Conservation (phyloP, 2,888 invertebrate genomes). For the Microctonus aethiopoides region DNA sequence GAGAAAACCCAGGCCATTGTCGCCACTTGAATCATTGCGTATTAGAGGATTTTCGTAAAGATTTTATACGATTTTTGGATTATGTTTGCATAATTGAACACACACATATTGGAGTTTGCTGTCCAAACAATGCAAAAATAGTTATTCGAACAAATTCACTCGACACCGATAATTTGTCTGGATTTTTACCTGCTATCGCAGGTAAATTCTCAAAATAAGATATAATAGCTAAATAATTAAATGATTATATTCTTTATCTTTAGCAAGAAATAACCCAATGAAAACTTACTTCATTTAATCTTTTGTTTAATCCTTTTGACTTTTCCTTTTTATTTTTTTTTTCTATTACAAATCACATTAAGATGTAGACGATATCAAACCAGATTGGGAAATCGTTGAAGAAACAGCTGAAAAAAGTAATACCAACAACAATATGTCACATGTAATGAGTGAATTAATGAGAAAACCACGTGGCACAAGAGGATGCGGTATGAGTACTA, state of each 20-base stretch:
- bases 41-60: slow-evolving; percentile 72
- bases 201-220: slow-evolving; percentile 37
- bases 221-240: neutral
- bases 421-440: neutral
- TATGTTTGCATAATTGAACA: slow-evolving; percentile 79
- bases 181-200: slow-evolving; percentile 50
- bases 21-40: slow-evolving; percentile 73
- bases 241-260: too few species aligned
- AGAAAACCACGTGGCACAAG: slow-evolving; percentile 45
- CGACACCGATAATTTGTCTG: slow-evolving; percentile 41
- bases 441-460: slow-evolving; percentile 9
- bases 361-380: slow-evolving; percentile 37
- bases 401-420: neutral
- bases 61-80: slow-evolving; percentile 73
- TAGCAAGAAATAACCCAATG: neutral
- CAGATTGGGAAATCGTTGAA: slow-evolving; percentile 14
- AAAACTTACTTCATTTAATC: neutral
- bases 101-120: slow-evolving; percentile 80
- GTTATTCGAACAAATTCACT: slow-evolving; percentile 28
- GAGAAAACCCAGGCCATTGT: slow-evolving; percentile 76
- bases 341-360: neutral
- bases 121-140: slow-evolving; percentile 71
- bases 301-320: too few species aligned
- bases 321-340: neutral
- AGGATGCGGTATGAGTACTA: slow-evolving; percentile 73